Base-by-base conservation (phyloP, 2,113 vertebrate genomes). In the Saimiri boliviensis region DNA sequence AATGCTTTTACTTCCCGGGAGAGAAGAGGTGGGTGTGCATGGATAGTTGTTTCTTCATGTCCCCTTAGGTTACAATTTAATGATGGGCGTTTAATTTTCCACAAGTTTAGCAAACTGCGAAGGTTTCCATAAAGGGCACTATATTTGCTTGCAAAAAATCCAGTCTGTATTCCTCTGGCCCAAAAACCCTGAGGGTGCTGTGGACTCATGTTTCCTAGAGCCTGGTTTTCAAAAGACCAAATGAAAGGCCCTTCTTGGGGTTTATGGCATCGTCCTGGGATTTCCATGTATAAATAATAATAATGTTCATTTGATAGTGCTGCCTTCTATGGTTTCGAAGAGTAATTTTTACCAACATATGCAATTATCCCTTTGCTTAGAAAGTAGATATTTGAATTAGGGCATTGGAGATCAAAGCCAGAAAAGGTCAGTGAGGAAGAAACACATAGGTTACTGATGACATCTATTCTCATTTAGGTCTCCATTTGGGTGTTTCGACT, bases 101-200 rank as follows among this genome's bases (percentile, higher is more conserved):
- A 60, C 94, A 95, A 94, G 74, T 54, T 93, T 90, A 97, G 70
- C 86, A 89, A 96, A 87, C 92, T 88, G 19, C 77, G 80, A 86
- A 73, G 37, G 32, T 92, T 96, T 95, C 95, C 95, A 96, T 63
- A 94, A 97, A 97, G 45, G 86, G 54, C 27, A 52, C 58, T 93
- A 8, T 80, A 93, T 76, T 94, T 95, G 73, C 73, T 73, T 95
- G 35, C 85, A 94, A 96, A 95, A 88, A 86, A 84, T 52, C 56
- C 71, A 54, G 73, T 1, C 60, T 95, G 23, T 88, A 25, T 54
- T 79, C 17, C 27, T 85, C 56, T 95, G 76, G n/a, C 32, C 40
- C 92, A 60, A 32, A 71, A 92, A 47, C 56, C 66, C 86, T 52
- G 30, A 95, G 70, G 54, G 76, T 52, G 1, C 27, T 92, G 84